Evolutionary conservation across 2,888 invertebrate species (phyloP).

Genomic region (Anoplius nigerrimus): DNA sequence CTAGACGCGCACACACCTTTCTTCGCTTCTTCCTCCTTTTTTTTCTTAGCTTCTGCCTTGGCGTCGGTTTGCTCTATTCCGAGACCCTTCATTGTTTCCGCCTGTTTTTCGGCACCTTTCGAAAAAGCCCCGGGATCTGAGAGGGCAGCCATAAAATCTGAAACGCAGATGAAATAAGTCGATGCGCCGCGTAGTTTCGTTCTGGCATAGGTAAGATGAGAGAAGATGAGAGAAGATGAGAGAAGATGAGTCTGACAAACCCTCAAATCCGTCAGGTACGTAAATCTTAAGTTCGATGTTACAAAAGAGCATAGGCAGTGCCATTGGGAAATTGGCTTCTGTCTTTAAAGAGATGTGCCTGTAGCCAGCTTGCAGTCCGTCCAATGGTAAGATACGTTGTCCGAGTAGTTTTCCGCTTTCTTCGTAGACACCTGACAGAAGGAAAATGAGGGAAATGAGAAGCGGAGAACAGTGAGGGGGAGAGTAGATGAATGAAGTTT

Average conservation of each 20-base stretch:
- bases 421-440: constrained; percentile 78
- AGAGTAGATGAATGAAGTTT: background rate
- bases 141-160: constrained; percentile 97
- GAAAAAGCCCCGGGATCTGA: constrained; percentile 93
- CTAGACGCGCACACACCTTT: constrained; percentile 53
- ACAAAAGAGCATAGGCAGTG: constrained; percentile 83
- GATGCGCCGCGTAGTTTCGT: no score
- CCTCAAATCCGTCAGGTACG: constrained; percentile 83
- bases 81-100: constrained; percentile 82
- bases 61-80: constrained; percentile 79
- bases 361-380: constrained; percentile 83
- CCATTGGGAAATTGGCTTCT: constrained; percentile 83
- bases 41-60: constrained; percentile 71
- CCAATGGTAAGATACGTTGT: constrained; percentile 82
- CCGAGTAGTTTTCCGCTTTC: constrained; percentile 83
- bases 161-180: constrained; percentile 30
- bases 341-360: constrained; percentile 83
- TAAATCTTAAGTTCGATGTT: constrained; percentile 83
- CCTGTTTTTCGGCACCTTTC: constrained; percentile 80
- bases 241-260: constrained; percentile 67
- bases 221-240: constrained; percentile 13
- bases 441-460: background rate
- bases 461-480: background rate
- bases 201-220: no score
- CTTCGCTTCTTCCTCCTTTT: constrained; percentile 71